Conservation (phyloP, 2,113 vertebrate species). For the Hemiscyllium ocellatum region DNA sequence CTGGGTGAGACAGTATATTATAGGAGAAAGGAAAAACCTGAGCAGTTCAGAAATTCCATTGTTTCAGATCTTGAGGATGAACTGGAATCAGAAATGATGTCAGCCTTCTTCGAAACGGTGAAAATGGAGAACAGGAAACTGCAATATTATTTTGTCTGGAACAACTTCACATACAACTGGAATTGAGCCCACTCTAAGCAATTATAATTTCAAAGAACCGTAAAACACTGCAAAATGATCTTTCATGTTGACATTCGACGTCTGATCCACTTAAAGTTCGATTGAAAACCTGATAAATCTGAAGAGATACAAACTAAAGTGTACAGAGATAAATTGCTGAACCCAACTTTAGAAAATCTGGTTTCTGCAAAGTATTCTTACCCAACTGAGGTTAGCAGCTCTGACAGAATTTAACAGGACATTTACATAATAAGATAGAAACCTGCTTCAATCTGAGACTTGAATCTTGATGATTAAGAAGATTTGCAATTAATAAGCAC, state of each 20-base stretch:
- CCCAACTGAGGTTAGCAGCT: neutral
- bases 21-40: neutral
- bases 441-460: neutral
- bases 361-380: neutral
- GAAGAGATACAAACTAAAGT: neutral
- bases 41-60: neutral
- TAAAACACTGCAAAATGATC: neutral
- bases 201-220: constrained; percentile 9
- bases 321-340: neutral
- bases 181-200: neutral
- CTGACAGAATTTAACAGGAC: neutral
- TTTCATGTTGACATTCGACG: neutral
- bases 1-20: neutral
- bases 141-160: neutral
- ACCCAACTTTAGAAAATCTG: neutral
- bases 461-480: neutral
- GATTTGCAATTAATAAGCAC: neutral
- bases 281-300: neutral
- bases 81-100: neutral
- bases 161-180: neutral
- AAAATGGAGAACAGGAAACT: neutral
- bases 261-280: neutral
- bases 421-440: neutral
- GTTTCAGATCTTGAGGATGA: neutral
- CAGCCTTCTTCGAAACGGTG: neutral